Base-by-base conservation (phyloP, 2,888 invertebrate genomes). In the Campoplex nolae region DNA sequence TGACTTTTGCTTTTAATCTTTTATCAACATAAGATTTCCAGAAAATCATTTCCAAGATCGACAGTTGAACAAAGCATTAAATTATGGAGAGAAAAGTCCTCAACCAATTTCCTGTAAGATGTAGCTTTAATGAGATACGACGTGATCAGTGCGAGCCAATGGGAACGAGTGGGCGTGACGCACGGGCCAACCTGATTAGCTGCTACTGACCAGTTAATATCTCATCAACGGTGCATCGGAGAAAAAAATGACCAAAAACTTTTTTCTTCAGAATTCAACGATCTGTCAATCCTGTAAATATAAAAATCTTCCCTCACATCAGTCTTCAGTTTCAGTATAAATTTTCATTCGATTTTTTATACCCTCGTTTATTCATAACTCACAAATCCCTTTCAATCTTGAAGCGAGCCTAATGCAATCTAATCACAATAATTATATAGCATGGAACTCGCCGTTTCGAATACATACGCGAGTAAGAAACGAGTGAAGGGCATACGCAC, bases 401-500 rank as follows among this genome's bases (percentile, higher is more conserved):
- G 1, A n/a, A 42, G n/a, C 42, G 6, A n/a, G 23, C 13, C 32
- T 16, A 62, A 32, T 32, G 16, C 62, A 32, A 32, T 16, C 2
- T 16, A 16, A 32, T 51, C 18, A n/a, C 32, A 32, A 62, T 32
- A 32, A 62, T 62, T 32, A 16, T 7, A 32, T 9, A 18, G 3
- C 42, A 18, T 7, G 35, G 32, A 68, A 68, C 58, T 75, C 32
- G 23, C 18, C 7, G 35, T 56, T 56, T 56, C 18, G 28, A 48
- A 54, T 51, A 62, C 18, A 28, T 32, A 18, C 45, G 56, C 54
- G 6, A 67, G 35, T n/a, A 28, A 23, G 58, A 58, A 28, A 32
- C 18, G 73, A 86, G 86, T 80, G 83, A 86, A 79, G 83, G 86
- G 83, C 70, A 42, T 45, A 45, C 18, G 2, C 32, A 38, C 65